A percentile compares a stretch with the other conserved stretches of the same genome.
These are phyloP conservation scores for Desmodus rotundus DNA, from an alignment of 2,113 vertebrate species.

Conservation along the genomic window DNA sequence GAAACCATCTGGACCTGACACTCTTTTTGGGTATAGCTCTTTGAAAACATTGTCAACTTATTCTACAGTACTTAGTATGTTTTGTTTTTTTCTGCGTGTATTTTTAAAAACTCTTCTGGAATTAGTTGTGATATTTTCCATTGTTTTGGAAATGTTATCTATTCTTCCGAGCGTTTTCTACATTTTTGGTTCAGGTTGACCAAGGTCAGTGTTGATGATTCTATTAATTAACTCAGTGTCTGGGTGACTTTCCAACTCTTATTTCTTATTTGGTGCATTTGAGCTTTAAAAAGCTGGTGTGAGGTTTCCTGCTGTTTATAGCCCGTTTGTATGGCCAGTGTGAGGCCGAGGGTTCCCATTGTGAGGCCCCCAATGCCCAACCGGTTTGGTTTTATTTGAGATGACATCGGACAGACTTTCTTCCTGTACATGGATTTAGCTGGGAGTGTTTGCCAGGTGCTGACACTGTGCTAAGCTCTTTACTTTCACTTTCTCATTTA, in stretches of 20 bases:
- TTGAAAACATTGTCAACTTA: constrained; percentile 40
- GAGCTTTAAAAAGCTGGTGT: not conserved
- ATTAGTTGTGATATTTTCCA: constrained; percentile 15
- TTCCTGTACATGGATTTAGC: not conserved
- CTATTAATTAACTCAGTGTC: not conserved
- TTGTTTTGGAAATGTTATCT: not conserved
- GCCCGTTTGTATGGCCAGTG: not conserved
- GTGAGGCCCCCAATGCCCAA: not conserved
- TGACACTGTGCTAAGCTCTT: not conserved
- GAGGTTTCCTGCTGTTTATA: not conserved
- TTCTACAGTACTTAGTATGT: not conserved
- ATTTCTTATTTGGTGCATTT: not conserved
- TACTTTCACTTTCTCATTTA: constrained; percentile 1
- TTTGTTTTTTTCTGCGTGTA: not conserved
- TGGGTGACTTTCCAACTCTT: not conserved
- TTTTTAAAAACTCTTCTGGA: not conserved
- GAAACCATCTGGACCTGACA: constrained; percentile 11
- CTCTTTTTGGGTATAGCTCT: constrained; percentile 1
- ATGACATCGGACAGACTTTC: not conserved
- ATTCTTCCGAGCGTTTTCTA: not conserved
- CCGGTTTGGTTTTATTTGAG: not conserved
- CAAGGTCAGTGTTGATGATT: not conserved
- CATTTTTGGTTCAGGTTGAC: not conserved
- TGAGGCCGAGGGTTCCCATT: not conserved
- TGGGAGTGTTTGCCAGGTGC: not conserved